Evolutionary conservation across 2,113 vertebrate species (phyloP).

Genomic region (Sphaerodactylus townsendi): DNA sequence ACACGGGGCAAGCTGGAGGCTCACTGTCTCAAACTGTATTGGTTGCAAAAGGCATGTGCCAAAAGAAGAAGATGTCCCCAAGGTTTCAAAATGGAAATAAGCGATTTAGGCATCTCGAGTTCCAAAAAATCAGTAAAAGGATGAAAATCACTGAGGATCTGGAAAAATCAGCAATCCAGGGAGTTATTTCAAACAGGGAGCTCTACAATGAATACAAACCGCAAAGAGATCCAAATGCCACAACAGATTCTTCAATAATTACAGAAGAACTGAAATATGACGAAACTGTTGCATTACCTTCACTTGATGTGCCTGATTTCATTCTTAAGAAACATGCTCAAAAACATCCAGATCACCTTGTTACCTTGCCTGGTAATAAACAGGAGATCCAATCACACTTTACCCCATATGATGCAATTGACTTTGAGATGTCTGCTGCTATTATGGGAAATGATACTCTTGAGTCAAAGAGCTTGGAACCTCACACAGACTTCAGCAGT

Average conservation of each 20-base stretch:
- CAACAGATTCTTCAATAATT: constrained; percentile 32
- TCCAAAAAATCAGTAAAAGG: constrained; percentile 61
- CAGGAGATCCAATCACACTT: constrained; percentile 32
- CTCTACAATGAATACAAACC: constrained; percentile 9
- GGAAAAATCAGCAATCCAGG: constrained; percentile 28
- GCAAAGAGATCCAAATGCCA: constrained; percentile 28
- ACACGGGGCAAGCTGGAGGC: constrained; percentile 37
- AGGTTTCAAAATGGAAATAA: constrained; percentile 55
- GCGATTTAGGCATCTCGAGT: constrained; percentile 21
- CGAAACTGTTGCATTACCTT: constrained; percentile 9
- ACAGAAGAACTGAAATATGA: constrained; percentile 43
- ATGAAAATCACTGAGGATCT: constrained; percentile 53
- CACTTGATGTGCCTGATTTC: constrained; percentile 26
- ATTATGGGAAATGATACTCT: constrained; percentile 36
- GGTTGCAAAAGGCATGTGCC: constrained; percentile 31
- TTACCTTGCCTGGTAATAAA: not conserved
- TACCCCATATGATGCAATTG: constrained; percentile 38
- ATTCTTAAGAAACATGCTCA: constrained; percentile 15
- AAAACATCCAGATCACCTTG: not conserved
- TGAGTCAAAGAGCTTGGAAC: not conserved
- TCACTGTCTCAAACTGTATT: constrained; percentile 23
- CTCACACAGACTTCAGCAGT: constrained; percentile 30
- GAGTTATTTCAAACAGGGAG: constrained; percentile 2
- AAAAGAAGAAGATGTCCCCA: constrained; percentile 43
- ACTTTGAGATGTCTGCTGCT: constrained; percentile 24